phyloP scores from a whole-genome alignment of 2,113 vertebrate species.

The Odontesthes bonariensis region DNA sequence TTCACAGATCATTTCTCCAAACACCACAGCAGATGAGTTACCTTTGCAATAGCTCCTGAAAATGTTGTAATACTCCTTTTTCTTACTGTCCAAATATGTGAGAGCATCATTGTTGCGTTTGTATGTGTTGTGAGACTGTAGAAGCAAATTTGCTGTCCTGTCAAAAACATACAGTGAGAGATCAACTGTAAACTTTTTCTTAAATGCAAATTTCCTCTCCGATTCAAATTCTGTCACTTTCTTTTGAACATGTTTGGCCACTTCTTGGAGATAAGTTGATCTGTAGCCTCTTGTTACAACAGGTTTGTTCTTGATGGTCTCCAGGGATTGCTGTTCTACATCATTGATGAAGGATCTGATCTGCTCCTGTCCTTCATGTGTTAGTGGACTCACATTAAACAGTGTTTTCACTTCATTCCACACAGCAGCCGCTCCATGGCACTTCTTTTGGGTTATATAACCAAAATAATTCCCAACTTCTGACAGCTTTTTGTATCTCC shows the following conservation, averaged over 20 bases:
- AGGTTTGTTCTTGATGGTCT: constrained; percentile 26
- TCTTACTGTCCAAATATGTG: constrained; percentile 68
- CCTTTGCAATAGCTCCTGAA: constrained; percentile 77
- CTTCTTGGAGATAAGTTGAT: constrained; percentile 44
- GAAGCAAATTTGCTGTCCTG: constrained; percentile 48
- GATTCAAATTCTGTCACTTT: constrained; percentile 13
- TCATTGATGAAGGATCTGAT: background rate
- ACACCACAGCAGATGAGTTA: constrained; percentile 68
- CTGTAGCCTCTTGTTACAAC: constrained; percentile 51
- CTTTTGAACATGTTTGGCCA: constrained; percentile 44
- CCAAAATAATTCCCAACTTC: background rate
- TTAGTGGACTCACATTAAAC: no score
- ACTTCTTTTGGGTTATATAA: no score
- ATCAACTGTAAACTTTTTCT: constrained; percentile 61
- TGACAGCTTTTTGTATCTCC: background rate
- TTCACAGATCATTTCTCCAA: constrained; percentile 75
- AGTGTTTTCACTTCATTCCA: no score
- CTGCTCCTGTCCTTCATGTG: background rate
- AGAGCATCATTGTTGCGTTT: constrained; percentile 64
- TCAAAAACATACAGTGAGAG: constrained; percentile 68
- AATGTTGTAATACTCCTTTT: constrained; percentile 71
- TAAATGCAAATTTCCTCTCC: constrained; percentile 17
- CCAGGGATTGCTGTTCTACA: background rate
- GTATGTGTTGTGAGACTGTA: constrained; percentile 66
- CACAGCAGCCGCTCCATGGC: no score